These are phyloP conservation scores for Gila orcuttii DNA, from an alignment of 2,113 vertebrate species.

Conservation along the genomic window DNA sequence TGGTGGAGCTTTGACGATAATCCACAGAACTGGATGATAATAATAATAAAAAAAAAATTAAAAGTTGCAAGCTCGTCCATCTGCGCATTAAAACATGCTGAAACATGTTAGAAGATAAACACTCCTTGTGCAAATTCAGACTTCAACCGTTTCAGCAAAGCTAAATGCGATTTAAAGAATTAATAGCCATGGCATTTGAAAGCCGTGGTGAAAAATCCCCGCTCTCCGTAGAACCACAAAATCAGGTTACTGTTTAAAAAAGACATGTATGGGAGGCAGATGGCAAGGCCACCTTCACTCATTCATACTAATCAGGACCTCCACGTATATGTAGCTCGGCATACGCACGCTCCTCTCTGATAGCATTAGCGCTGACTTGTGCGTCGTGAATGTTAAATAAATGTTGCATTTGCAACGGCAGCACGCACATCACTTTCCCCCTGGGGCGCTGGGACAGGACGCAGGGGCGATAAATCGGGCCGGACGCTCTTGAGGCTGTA, in stretches of 20 bases:
- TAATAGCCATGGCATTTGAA: constrained; percentile 42
- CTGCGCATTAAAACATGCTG: not conserved
- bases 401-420: constrained; percentile 64
- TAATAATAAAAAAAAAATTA: too few relatives aligned
- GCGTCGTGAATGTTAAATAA: constrained; percentile 60
- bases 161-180: constrained; percentile 35
- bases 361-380: constrained; percentile 46
- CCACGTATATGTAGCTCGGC: not conserved
- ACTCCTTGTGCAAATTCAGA: not conserved
- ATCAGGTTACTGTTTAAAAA: constrained; percentile 40
- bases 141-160: not conserved
- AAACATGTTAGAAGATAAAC: constrained; percentile 13
- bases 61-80: not conserved
- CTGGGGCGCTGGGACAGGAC: constrained; percentile 48
- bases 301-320: constrained; percentile 28
- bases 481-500: constrained; percentile 65
- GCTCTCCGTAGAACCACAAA: not conserved
- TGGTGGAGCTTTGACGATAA: not conserved
- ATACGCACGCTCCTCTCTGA: constrained; percentile 23
- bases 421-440: constrained; percentile 41
- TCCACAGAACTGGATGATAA: not conserved
- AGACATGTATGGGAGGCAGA: constrained; percentile 26
- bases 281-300: constrained; percentile 30
- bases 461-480: constrained; percentile 55
- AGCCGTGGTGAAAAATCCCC: constrained; percentile 24